A percentile compares a stretch with the other conserved stretches of the same genome.
phyloP scores from a whole-genome alignment of 2,113 vertebrate species.

The Brevimyrus niger region DNA sequence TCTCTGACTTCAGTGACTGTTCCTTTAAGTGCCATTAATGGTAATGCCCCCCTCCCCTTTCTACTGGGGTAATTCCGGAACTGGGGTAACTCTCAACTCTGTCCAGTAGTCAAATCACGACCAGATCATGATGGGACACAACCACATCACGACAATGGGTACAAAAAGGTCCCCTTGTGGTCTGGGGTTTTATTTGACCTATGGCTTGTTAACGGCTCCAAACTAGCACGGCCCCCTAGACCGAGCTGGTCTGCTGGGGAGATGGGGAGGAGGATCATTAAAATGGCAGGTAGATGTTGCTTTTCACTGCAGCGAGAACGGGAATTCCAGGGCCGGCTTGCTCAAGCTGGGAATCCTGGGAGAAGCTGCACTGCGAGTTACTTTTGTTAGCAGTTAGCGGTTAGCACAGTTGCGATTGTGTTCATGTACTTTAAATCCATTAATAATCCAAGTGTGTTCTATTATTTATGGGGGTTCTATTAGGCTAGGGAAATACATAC shows the following conservation, averaged over 20 bases:
- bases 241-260: conserved; percentile 50
- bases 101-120: not conserved
- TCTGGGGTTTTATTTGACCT: conserved; percentile 47
- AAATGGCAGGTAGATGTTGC: conserved; percentile 62
- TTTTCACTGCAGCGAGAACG: conserved; percentile 40
- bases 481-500: not conserved
- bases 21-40: not conserved
- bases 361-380: not conserved
- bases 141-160: not conserved
- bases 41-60: not conserved
- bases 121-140: not conserved
- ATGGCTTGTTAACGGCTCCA: conserved; percentile 44
- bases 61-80: not conserved
- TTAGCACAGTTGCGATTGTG: not conserved
- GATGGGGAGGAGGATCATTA: conserved; percentile 61
- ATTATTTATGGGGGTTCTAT: not conserved
- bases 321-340: not conserved
- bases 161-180: conserved; percentile 32
- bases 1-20: not conserved
- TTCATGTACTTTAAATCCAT: not conserved
- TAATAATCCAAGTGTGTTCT: not conserved
- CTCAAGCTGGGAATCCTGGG: not conserved
- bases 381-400: not conserved
- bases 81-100: not conserved
- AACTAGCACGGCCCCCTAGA: conserved; percentile 45